These are phyloP conservation scores for Antitype chi DNA, from an alignment of 2,888 invertebrate genomes.

Conservation along the genomic window DNA sequence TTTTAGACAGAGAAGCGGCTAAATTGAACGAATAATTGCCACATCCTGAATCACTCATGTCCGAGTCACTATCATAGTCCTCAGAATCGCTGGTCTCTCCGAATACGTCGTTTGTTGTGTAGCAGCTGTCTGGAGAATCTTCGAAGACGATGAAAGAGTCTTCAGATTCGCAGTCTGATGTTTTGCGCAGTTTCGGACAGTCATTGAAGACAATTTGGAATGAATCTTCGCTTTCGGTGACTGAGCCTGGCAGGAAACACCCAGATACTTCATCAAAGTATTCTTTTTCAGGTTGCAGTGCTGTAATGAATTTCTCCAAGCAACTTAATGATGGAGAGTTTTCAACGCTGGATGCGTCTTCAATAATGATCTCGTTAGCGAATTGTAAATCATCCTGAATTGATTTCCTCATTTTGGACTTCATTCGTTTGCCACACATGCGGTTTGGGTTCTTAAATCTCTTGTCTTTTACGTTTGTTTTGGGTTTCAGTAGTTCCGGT, in stretches of 20 bases:
- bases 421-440: conserved; percentile 70
- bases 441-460: conserved; percentile 75
- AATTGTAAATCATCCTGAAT: conserved; percentile 78
- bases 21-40: conserved; percentile 71
- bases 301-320: conserved; percentile 52
- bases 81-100: conserved; percentile 71
- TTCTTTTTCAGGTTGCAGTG: conserved; percentile 62
- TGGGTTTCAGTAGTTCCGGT: conserved; percentile 32
- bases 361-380: conserved; percentile 75
- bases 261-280: conserved; percentile 85
- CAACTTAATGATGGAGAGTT: conserved; percentile 69
- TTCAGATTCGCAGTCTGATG: conserved; percentile 90
- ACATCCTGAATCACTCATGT: conserved; percentile 78
- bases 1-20: conserved; percentile 77
- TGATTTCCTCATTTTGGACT: conserved; percentile 70
- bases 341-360: conserved; percentile 73
- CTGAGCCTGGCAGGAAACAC: conserved; percentile 78
- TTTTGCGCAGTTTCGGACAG: conserved; percentile 69
- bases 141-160: conserved; percentile 91
- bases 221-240: conserved; percentile 82
- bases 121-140: conserved; percentile 84
- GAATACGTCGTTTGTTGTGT: conserved; percentile 84
- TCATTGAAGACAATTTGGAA: conserved; percentile 88
- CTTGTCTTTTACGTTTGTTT: conserved; percentile 72
- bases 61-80: conserved; percentile 68